Percentiles rank a stretch among this genome's conserved stretches.
Evolutionary conservation across 2,797 vertebrate species (phyloP).

Genomic region (Melanotaenia trifasciata): DNA sequence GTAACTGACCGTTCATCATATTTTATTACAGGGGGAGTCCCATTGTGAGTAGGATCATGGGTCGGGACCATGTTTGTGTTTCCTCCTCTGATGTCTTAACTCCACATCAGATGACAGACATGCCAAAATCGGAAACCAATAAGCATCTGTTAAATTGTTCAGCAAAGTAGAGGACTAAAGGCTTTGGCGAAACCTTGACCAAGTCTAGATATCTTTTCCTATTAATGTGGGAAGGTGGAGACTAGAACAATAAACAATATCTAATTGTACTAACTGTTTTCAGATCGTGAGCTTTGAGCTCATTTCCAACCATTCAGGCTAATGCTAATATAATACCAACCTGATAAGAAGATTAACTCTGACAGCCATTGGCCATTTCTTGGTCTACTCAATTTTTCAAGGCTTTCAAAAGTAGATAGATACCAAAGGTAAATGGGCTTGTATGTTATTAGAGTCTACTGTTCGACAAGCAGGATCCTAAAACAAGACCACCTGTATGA

Average conservation of each 20-base stretch:
- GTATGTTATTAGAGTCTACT: too few relatives aligned
- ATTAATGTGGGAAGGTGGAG: not conserved
- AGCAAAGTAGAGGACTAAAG: conserved; percentile 4
- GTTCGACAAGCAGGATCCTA: too few relatives aligned
- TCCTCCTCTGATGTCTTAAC: conserved; percentile 62
- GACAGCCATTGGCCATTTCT: not conserved
- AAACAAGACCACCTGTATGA: too few relatives aligned
- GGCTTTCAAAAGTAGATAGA: not conserved
- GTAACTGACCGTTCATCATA: conserved; percentile 68
- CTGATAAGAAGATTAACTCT: not conserved
- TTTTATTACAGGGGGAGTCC: conserved; percentile 65
- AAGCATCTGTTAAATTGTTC: conserved; percentile 55
- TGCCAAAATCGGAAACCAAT: conserved; percentile 18
- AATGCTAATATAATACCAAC: conserved; percentile 17
- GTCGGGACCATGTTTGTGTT: conserved; percentile 65
- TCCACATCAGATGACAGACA: conserved; percentile 44
- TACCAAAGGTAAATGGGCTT: too few relatives aligned
- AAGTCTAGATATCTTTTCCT: conserved; percentile 9
- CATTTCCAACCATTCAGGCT: conserved; percentile 34
- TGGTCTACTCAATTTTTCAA: not conserved
- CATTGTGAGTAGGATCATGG: conserved; percentile 52
- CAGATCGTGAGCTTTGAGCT: conserved; percentile 35
- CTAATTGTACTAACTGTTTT: conserved; percentile 8
- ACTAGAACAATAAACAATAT: conserved; percentile 5
- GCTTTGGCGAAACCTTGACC: not conserved